Conservation (phyloP, 2,113 vertebrate species). For the Vireo altiloquus region DNA sequence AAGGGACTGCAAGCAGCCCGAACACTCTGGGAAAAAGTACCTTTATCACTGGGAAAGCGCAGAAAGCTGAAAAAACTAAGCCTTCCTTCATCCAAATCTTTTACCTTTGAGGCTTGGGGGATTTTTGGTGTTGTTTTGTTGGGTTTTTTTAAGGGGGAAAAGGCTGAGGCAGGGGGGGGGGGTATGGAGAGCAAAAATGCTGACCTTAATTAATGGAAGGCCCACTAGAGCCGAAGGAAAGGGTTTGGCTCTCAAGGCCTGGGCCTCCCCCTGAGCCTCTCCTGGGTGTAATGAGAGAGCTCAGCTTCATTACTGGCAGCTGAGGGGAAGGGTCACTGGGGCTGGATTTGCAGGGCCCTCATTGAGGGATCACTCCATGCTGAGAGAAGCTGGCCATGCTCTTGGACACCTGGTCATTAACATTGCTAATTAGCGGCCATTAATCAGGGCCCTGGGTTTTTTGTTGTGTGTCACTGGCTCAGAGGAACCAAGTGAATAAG, state of each 20-base stretch:
- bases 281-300: slow-evolving; percentile 84
- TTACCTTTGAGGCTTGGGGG: slow-evolving; percentile 35
- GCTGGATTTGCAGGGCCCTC: slow-evolving; percentile 90
- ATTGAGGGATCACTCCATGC: slow-evolving; percentile 87
- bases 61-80: slow-evolving; percentile 13
- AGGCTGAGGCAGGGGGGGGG: neutral
- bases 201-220: slow-evolving; percentile 82
- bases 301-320: slow-evolving; percentile 83
- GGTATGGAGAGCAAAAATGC: slow-evolving; percentile 60
- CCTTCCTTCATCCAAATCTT: slow-evolving; percentile 39
- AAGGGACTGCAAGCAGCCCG: accelerated
- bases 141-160: neutral
- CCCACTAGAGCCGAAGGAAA: slow-evolving; percentile 76
- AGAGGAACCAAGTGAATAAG: slow-evolving; percentile 83
- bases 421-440: slow-evolving; percentile 99
- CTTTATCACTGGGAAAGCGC: neutral
- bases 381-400: slow-evolving; percentile 93
- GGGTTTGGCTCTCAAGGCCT: slow-evolving; percentile 77
- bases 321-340: slow-evolving; percentile 88
- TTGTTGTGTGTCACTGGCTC: slow-evolving; percentile 81
- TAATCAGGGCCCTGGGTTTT: slow-evolving; percentile 92
- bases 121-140: neutral
- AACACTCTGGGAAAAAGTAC: neutral
- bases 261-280: slow-evolving; percentile 79
- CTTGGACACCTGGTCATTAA: slow-evolving; percentile 99